Conservation (phyloP, 2,888 invertebrate species). For the Xiphydria camelus region DNA sequence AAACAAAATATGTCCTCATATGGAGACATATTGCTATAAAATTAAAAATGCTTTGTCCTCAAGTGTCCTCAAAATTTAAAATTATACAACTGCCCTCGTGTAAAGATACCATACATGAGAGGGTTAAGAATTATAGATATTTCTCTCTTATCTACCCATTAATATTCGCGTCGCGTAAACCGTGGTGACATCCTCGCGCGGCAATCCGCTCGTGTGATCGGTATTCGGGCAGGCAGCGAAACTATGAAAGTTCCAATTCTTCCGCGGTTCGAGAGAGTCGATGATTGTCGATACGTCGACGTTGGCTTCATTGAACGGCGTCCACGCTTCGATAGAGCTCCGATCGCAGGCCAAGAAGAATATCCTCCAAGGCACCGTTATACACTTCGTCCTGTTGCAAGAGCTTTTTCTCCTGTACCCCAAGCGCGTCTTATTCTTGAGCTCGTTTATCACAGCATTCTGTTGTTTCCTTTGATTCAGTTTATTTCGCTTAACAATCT, state of each 20-base stretch:
- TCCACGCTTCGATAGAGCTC: constrained; percentile 95
- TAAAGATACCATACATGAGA: no score
- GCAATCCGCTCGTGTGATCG: no score
- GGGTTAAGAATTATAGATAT: no score
- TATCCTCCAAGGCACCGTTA: constrained; percentile 96
- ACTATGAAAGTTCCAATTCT: constrained; percentile 77
- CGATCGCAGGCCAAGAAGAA: constrained; percentile 87
- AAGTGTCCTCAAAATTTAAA: no score
- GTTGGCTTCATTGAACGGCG: constrained; percentile 90
- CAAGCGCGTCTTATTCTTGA: constrained; percentile 85
- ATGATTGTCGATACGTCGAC: constrained; percentile 87
- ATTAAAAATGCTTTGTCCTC: no score
- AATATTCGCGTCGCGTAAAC: neutral
- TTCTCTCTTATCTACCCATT: neutral
- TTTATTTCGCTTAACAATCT: constrained; percentile 75
- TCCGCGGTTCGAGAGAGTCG: constrained; percentile 86
- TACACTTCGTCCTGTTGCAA: constrained; percentile 96
- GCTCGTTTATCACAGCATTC: constrained; percentile 93
- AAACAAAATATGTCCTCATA: no score
- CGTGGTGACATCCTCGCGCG: no score
- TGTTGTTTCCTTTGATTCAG: constrained; percentile 88
- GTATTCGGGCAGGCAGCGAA: neutral
- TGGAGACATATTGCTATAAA: no score
- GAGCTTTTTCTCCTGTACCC: constrained; percentile 93
- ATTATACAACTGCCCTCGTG: no score